Conservation (phyloP, 2,797 vertebrate species). For the Luscinia megarhynchos region DNA sequence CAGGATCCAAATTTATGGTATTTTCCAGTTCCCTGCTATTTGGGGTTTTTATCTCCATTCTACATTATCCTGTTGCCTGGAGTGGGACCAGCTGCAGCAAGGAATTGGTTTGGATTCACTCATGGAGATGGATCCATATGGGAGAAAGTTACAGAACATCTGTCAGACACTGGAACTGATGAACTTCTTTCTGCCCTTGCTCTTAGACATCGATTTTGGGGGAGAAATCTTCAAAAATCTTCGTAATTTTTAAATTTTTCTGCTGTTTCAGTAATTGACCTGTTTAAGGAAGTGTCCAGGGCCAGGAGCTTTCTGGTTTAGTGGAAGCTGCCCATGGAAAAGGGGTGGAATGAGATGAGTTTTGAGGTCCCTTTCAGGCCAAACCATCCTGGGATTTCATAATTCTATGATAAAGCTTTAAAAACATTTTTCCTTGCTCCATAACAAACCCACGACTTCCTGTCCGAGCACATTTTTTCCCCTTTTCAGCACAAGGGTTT, state of each 20-base stretch:
- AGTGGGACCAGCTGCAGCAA: not conserved
- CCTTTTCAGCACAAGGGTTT: slow-evolving; percentile 1
- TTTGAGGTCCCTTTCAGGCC: not conserved
- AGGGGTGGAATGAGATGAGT: not conserved
- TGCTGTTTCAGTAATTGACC: not conserved
- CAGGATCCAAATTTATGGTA: not conserved
- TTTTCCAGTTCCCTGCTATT: not conserved
- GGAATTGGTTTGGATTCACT: not conserved
- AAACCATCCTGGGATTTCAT: not conserved
- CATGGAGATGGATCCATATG: not conserved
- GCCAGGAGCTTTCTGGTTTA: not conserved
- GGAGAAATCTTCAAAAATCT: not conserved
- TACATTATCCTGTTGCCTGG: not conserved
- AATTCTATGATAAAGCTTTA: not conserved
- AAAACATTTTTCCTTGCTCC: not conserved
- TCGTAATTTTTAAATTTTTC: not conserved
- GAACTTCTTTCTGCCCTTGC: not conserved
- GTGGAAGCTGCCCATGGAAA: not conserved
- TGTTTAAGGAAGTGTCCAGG: not conserved
- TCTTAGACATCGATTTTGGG: not conserved
- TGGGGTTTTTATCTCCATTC: not conserved
- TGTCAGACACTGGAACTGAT: not conserved
- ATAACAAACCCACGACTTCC: not conserved
- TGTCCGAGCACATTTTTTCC: not conserved
- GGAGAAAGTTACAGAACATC: not conserved